These are phyloP conservation scores for Nasua narica DNA, from an alignment of 2,797 vertebrate species.

Conservation along the genomic window DNA sequence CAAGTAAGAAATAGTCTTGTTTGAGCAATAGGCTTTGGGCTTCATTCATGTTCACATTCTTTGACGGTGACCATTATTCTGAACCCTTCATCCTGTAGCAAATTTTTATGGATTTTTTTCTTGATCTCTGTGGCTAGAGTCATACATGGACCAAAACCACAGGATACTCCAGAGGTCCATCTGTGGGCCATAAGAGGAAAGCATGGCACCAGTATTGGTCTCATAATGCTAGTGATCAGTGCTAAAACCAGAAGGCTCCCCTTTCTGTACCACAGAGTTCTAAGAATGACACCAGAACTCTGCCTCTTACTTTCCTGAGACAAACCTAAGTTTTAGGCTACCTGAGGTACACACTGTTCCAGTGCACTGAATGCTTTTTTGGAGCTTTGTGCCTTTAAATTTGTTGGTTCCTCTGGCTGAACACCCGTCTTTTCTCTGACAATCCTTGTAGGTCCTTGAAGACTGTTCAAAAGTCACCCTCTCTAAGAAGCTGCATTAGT, in stretches of 20 bases:
- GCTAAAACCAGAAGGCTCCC: neutral
- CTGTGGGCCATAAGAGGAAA: neutral
- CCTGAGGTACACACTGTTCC: neutral
- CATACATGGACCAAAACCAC: neutral
- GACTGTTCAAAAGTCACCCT: neutral
- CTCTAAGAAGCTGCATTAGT: neutral
- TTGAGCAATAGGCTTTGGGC: neutral
- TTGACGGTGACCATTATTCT: conserved; percentile 25
- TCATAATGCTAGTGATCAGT: neutral
- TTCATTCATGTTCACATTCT: neutral
- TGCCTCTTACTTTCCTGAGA: neutral
- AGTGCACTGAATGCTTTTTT: neutral
- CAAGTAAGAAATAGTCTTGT: neutral
- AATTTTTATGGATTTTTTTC: conserved; percentile 27
- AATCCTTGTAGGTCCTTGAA: neutral
- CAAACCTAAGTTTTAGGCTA: neutral
- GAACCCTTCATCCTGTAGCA: neutral
- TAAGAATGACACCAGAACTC: neutral
- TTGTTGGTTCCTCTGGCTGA: neutral
- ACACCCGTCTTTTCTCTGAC: neutral
- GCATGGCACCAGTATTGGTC: neutral
- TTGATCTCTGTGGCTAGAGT: conserved; percentile 43
- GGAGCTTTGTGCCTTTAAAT: neutral
- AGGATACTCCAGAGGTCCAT: neutral
- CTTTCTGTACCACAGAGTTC: neutral